Evolutionary conservation across 2,113 vertebrate species (phyloP), one percentile per base, ranked within the genome.

Genomic region (Amblyopsis rosae): DNA sequence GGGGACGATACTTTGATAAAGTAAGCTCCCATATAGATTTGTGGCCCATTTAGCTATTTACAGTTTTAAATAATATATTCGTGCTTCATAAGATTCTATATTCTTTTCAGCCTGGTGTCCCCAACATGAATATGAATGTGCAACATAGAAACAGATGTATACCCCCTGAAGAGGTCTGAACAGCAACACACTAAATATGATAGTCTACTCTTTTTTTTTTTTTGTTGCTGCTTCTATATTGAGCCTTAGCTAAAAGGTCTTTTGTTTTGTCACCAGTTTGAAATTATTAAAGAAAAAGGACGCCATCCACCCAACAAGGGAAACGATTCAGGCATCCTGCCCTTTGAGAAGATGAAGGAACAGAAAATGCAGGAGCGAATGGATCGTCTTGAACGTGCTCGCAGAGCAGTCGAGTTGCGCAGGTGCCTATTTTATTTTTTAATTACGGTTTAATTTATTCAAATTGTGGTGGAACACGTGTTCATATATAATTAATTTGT

Each of bases 321-420:
- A 58, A 93, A 92, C 64, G 91, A 89, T 65, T 94, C 93, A 19
- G 94, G 95, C 82, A 96, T 99, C 84, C 85, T 99, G 64, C 95
- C 98, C 62, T 99, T 99, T 92, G 95, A 98, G 86, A 97, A 98
- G 88, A 97, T 99, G 92, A 99, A 98, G 91, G 95, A 98, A 75
- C 97, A 98, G 75, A 93, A 94, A 55, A 91, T 95, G 91, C 92
- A 94, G 68, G 96, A 98, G 80, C 94, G 96, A 59, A 92, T 96
- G 81, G 93, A 95, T 82, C 93, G 95, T 6, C 83, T 96, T 85
- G 96, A 99, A 72, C 94, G 95, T 61, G 91, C 94, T 62, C 95
- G 94, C 16, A 92, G 95, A 85, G 95, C 96, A 8, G 89, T 96
- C 72, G 96, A 96, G 79, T 86, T 98, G 60, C 93, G 96, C 87